phyloP scores from a whole-genome alignment of 1,140 invertebrate genomes.

The Globodera ellingtonae region DNA sequence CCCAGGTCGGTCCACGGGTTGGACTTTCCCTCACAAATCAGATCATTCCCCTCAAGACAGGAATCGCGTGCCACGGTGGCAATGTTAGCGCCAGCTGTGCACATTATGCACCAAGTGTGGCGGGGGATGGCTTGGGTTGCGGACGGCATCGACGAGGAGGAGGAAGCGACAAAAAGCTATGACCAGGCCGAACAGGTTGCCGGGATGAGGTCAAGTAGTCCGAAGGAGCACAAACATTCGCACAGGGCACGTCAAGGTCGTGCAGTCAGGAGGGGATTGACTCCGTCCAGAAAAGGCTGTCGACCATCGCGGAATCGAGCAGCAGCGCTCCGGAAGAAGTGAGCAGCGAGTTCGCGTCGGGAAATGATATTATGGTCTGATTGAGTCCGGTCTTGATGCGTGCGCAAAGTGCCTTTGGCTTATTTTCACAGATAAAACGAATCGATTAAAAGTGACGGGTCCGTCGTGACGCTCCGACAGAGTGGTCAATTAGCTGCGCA shows the following conservation, averaged over 20 bases:
- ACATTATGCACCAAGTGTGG: slow-evolving; percentile 65
- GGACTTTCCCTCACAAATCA: slow-evolving; percentile 9
- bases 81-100: slow-evolving; percentile 64
- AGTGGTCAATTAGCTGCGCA: no score
- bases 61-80: slow-evolving; percentile 62
- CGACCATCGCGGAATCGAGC: slow-evolving; percentile 59
- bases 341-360: slow-evolving; percentile 59
- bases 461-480: no score
- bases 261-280: slow-evolving; percentile 43
- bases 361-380: slow-evolving; percentile 55
- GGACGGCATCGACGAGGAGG: slow-evolving; percentile 63
- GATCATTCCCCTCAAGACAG: slow-evolving; percentile 34
- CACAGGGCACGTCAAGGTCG: slow-evolving; percentile 31
- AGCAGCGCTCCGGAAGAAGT: slow-evolving; percentile 54
- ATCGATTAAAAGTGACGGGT: no score
- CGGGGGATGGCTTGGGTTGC: slow-evolving; percentile 65
- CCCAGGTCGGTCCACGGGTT: slow-evolving; percentile 34
- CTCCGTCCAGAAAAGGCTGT: slow-evolving; percentile 47
- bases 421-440: background rate
- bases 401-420: background rate
- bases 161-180: slow-evolving; percentile 56
- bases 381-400: background rate
- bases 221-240: slow-evolving; percentile 10
- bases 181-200: slow-evolving; percentile 52
- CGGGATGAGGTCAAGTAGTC: background rate